Evolutionary conservation across 1,140 invertebrate genomes (phyloP).

Genomic region (Caenorhabditis briggsae): DNA sequence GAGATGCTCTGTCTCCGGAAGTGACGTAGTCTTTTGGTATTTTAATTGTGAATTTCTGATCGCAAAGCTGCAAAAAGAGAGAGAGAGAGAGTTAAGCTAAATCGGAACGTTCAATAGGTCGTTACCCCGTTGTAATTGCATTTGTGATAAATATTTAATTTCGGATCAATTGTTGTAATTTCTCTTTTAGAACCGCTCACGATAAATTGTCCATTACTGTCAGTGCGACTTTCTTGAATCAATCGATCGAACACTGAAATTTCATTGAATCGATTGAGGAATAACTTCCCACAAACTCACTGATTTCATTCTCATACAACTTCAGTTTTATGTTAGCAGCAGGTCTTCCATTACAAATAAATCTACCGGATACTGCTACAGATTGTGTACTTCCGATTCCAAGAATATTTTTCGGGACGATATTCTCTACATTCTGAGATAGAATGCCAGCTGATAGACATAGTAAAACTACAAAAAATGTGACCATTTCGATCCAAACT

Average conservation of each 20-base stretch:
- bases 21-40: conserved; percentile 74
- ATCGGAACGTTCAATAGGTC: background rate
- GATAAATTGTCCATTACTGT: conserved; percentile 45
- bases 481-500: conserved; percentile 21
- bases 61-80: conserved; percentile 45
- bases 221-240: conserved; percentile 18
- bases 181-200: conserved; percentile 50
- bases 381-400: conserved; percentile 55
- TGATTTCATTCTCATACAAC: conserved; percentile 35
- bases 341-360: conserved; percentile 55
- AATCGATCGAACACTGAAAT: conserved; percentile 39
- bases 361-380: conserved; percentile 43
- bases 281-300: background rate
- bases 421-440: background rate
- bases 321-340: conserved; percentile 4
- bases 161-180: conserved; percentile 50
- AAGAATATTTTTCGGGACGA: background rate
- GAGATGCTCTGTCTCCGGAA: conserved; percentile 64
- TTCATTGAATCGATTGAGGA: background rate
- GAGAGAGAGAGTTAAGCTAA: background rate
- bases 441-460: background rate
- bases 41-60: conserved; percentile 69
- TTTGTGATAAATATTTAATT: conserved; percentile 53
- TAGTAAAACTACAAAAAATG: background rate
- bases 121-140: conserved; percentile 60